Base-by-base conservation (phyloP, 2,888 invertebrate genomes). In the Protonemura montana region DNA sequence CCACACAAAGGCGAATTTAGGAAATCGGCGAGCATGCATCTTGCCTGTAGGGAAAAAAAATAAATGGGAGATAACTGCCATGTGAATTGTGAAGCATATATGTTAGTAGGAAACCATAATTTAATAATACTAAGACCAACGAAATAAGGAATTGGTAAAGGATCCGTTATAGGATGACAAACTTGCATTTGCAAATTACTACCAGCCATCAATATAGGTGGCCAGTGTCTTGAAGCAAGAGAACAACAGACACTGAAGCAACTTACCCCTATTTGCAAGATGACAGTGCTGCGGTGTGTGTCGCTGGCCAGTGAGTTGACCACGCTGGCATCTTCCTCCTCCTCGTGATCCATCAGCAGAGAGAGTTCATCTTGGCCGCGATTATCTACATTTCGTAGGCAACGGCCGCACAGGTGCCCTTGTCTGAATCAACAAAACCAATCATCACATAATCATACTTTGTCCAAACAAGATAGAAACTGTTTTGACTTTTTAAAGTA, bases 401-500 rank as follows among this genome's bases (percentile, higher is more conserved):
- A 97, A 89, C 96, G 94, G 89, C 95, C 94, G 91, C 97, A 97
- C 89, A 97, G 93, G 90, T 96, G 96, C 16, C 96, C 97, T 93
- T 96, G 96, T 90, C 96, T 96, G 91, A 3, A 90, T 90, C 21
- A 28, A 85, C n/a, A 82, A 41, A 21, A 42, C 0, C 25, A 26
- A 76, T 6, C 13, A 7, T n/a, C n/a, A n/a, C n/a, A n/a, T n/a
- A n/a, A n/a, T n/a, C n/a, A n/a, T n/a, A n/a, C n/a, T n/a, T n/a
- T n/a, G n/a, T n/a, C n/a, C n/a, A n/a, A n/a, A n/a, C n/a, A n/a
- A n/a, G n/a, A n/a, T n/a, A n/a, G n/a, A n/a, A n/a, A n/a, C n/a
- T n/a, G n/a, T n/a, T n/a, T n/a, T n/a, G n/a, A n/a, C n/a, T n/a
- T n/a, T n/a, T n/a, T n/a, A n/a, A n/a, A n/a, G n/a, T n/a, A n/a